Evolutionary conservation across 2,888 invertebrate species (phyloP), one percentile per base, ranked within the genome.

Genomic region (Ophonus ardosiacus): DNA sequence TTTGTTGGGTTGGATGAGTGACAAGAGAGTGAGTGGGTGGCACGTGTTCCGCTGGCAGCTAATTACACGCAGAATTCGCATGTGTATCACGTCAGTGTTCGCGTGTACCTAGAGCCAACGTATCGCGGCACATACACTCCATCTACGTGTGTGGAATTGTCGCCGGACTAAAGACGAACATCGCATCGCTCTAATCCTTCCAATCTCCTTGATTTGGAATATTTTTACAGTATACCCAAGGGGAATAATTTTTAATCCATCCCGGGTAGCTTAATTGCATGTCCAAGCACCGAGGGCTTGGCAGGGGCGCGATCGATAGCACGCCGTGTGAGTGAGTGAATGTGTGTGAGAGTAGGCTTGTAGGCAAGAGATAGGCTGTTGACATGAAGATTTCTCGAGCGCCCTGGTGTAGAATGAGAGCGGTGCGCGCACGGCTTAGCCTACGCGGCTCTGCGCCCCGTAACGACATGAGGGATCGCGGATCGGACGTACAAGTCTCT

Each of bases 401-500:
- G 56, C 76, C 61, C 81, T 85, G 59, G 85, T 57, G 78, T 80
- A 85, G 56, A 76, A 85, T 84, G 84, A 85, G 78, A 68, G 86
- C 74, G 71, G 80, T n/a, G 84, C 85, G 86, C 80, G 86, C 87
- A 87, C 88, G 87, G 88, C 87, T 88, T 88, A 88, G 88, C 87
- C 87, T 68, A 86, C 80, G 78, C 78, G 87, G 87, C 86, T 87
- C 86, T 76, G 76, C 85, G 85, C 85, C 87, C 86, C 86, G 89
- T 89, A 89, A 89, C 89, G 89, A 89, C 89, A 87, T 90, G 88
- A 90, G 90, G 89, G 90, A 90, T 89, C 88, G 88, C 86, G 88
- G 87, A 88, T 88, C 87, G 87, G 88, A 88, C 88, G 87, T 87
- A 88, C 86, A 88, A 88, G 88, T 89, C 90, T 89, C 90, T 90